A percentile compares a stretch with the other conserved stretches of the same genome.
phyloP scores from a whole-genome alignment of 2,888 invertebrate genomes.

The Aradus depressus region DNA sequence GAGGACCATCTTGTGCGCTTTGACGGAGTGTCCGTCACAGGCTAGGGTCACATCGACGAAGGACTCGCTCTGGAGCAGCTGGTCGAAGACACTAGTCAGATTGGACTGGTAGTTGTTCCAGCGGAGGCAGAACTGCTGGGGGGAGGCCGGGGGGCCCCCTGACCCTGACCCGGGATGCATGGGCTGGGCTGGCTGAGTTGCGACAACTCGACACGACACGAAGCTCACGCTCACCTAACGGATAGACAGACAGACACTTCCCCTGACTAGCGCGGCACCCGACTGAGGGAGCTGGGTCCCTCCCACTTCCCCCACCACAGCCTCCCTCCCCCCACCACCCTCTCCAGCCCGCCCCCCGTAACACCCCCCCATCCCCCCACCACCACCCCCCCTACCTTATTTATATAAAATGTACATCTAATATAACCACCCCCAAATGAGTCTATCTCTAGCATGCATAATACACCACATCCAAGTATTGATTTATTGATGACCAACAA shows the following conservation, averaged over 20 bases:
- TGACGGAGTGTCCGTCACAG: slow-evolving; percentile 80
- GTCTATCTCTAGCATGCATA: slow-evolving; percentile 33
- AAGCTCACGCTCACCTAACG: background rate
- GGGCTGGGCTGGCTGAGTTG: slow-evolving; percentile 10
- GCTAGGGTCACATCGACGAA: slow-evolving; percentile 87
- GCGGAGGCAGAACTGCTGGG: slow-evolving; percentile 80
- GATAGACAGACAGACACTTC: background rate
- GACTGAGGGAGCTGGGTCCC: slow-evolving; percentile 23
- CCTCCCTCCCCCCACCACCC: slow-evolving; percentile 20
- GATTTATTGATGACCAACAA: slow-evolving; percentile 32
- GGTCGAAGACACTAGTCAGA: slow-evolving; percentile 77
- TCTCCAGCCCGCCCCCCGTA: slow-evolving; percentile 18
- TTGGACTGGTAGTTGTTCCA: slow-evolving; percentile 93
- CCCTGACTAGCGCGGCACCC: slow-evolving; percentile 23
- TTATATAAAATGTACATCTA: slow-evolving; percentile 36
- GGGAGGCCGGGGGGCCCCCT: slow-evolving; percentile 34
- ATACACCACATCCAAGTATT: slow-evolving; percentile 32
- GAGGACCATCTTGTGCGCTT: slow-evolving; percentile 87
- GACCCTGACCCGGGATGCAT: slow-evolving; percentile 22
- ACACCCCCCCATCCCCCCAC: slow-evolving; percentile 17
- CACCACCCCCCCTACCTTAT: slow-evolving; percentile 32
- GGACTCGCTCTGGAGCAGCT: slow-evolving; percentile 75
- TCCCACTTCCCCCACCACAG: slow-evolving; percentile 25
- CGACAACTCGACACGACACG: slow-evolving; percentile 5
- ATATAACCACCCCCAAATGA: slow-evolving; percentile 35